Base-by-base conservation (phyloP, 2,888 invertebrate species). In the Hemaris fuciformis region DNA sequence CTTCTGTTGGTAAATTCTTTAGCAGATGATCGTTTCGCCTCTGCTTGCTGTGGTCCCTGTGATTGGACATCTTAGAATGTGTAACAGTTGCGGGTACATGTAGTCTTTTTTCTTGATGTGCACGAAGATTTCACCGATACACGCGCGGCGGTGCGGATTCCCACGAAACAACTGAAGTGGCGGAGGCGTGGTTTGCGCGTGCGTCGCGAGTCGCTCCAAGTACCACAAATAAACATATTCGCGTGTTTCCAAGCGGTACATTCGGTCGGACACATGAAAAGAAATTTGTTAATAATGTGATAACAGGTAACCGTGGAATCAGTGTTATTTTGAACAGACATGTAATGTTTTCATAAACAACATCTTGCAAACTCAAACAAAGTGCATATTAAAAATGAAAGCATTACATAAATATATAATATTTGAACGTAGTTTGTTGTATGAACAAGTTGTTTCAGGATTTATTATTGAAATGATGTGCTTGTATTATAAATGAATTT, bases 151-250 rank as follows among this genome's bases (percentile, higher is more conserved):
- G 79, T 76, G 66, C 75, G 73, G 79, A 74, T 77, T 75, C 74
- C 75, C 81, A 75, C 81, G 79, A 74, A 81, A 84, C 85, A 83
- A 90, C 89, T 89, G 88, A 85, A 83, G 80, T 80, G 80, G 75
- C 71, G 71, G 78, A 79, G 75, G 85, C 85, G 79, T 81, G 83
- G 80, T 67, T 73, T 78, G 86, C 85, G 86, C 88, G 84, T 84
- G 88, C 85, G 89, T 80, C 79, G 80, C 78, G 75, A 83, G 83
- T 81, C 83, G 79, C 82, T 80, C 77, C 82, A 77, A 83, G 73
- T 79, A 88, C 87, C 85, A 80, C 89, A 91, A 91, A 91, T 91
- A 91, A 89, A 89, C 89, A 86, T 75, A 81, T 80, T 80, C 81
- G 77, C 80, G 79, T 79, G 81, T 79, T 82, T 72, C 75, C 71